Conservation (phyloP, 2,888 invertebrate genomes). For the Oscheius sp. region DNA sequence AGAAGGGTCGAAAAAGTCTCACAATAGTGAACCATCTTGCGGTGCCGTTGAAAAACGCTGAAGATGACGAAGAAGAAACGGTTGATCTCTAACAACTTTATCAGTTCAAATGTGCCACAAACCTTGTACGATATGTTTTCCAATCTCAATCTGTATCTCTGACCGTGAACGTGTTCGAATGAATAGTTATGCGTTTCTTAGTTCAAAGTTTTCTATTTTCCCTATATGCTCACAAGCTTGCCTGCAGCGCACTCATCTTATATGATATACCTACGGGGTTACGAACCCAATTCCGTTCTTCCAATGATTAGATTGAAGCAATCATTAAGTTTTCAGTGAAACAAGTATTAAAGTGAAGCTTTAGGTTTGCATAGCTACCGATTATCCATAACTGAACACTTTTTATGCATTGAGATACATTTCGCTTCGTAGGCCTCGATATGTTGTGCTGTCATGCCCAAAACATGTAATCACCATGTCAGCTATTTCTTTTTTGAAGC, state of each 20-base stretch:
- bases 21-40: slow-evolving; percentile 50
- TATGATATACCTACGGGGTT: too few species aligned
- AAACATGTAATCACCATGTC: slow-evolving; percentile 1
- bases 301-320: too few species aligned
- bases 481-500: not conserved
- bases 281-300: too few species aligned
- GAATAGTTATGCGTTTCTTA: not conserved
- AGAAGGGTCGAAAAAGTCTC: slow-evolving; percentile 42
- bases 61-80: slow-evolving; percentile 32
- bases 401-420: too few species aligned
- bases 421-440: too few species aligned
- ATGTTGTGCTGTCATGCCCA: not conserved
- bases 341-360: too few species aligned
- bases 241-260: too few species aligned
- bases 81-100: slow-evolving; percentile 26
- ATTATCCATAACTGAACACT: too few species aligned
- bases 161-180: slow-evolving; percentile 1
- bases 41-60: slow-evolving; percentile 26
- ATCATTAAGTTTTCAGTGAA: too few species aligned
- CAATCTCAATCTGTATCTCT: slow-evolving; percentile 6
- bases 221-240: too few species aligned
- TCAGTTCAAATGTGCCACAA: slow-evolving; percentile 5
- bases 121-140: not conserved
- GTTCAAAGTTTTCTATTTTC: too few species aligned
- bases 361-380: too few species aligned